Conservation (phyloP, 1,140 invertebrate species). For the Penaeus japonicus region DNA sequence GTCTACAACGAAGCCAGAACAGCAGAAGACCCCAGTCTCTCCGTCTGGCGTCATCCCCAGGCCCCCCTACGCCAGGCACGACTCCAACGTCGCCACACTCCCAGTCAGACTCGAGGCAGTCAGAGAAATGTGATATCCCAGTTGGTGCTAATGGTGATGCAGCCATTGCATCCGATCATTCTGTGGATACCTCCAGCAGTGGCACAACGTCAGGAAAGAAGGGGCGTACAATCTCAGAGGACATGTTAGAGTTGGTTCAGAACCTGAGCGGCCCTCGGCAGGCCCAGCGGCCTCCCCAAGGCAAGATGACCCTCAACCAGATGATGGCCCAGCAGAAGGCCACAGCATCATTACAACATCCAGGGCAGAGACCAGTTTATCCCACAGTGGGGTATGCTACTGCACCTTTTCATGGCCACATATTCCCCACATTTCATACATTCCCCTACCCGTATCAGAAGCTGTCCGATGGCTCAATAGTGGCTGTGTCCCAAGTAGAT, state of each 20-base stretch:
- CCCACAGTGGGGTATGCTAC: conserved; percentile 27
- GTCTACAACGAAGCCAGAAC: conserved; percentile 26
- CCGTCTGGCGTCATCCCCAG: conserved; percentile 30
- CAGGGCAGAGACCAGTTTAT: conserved; percentile 33
- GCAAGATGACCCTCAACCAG: conserved; percentile 51
- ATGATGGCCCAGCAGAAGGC: conserved; percentile 46
- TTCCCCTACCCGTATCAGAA: conserved; percentile 45
- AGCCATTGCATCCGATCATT: neutral
- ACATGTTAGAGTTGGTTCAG: conserved; percentile 49
- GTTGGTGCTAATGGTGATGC: neutral
- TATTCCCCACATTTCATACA: conserved; percentile 41
- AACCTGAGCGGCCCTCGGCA: conserved; percentile 28
- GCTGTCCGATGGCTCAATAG: conserved; percentile 39
- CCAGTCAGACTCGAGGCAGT: neutral
- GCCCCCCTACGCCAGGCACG: conserved; percentile 14
- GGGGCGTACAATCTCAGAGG: conserved; percentile 48
- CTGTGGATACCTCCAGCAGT: neutral
- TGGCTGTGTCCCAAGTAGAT: conserved; percentile 27
- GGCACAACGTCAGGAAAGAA: conserved; percentile 17
- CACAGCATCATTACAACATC: conserved; percentile 2
- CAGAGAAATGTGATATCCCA: neutral
- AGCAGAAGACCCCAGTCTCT: conserved; percentile 31
- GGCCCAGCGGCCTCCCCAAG: neutral
- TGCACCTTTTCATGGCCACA: conserved; percentile 28
- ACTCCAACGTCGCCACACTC: conserved; percentile 34